Evolutionary conservation across 2,797 vertebrate genomes (phyloP).

Genomic region (Megaceryle alcyon): DNA sequence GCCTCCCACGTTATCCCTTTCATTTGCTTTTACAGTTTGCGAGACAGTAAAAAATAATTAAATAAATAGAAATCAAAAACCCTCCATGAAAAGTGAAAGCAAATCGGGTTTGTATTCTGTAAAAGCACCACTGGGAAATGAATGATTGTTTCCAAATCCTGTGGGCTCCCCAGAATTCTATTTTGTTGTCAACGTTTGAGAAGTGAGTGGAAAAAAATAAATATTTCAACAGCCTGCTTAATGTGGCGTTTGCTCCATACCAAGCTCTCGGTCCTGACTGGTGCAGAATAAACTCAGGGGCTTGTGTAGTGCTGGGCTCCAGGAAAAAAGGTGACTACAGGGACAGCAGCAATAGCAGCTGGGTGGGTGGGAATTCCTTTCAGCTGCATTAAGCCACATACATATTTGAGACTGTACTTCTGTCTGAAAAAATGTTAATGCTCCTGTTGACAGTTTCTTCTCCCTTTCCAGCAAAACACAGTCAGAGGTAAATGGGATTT

Average conservation of each 20-base stretch:
- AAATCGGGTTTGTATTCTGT: background rate
- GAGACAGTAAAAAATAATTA: background rate
- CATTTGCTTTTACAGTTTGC: background rate
- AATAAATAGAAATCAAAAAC: background rate
- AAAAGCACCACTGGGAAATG: background rate
- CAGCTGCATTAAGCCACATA: rapidly evolving
- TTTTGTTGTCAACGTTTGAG: constrained; percentile 54
- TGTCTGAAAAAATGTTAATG: background rate
- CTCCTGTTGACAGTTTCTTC: background rate
- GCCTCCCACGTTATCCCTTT: background rate
- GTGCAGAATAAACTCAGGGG: background rate
- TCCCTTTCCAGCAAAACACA: background rate
- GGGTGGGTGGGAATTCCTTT: background rate
- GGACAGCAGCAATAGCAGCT: background rate
- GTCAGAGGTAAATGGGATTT: background rate
- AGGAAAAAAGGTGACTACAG: background rate
- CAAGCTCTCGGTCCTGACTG: background rate
- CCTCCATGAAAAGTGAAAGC: background rate
- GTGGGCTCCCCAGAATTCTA: constrained; percentile 26
- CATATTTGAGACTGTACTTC: background rate
- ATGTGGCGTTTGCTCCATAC: background rate
- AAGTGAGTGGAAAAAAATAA: constrained; percentile 76
- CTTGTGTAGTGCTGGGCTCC: rapidly evolving
- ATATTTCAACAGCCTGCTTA: constrained; percentile 66
- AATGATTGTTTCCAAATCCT: background rate